phyloP scores from a whole-genome alignment of 2,888 invertebrate genomes.

The Slavum lentiscoides region DNA sequence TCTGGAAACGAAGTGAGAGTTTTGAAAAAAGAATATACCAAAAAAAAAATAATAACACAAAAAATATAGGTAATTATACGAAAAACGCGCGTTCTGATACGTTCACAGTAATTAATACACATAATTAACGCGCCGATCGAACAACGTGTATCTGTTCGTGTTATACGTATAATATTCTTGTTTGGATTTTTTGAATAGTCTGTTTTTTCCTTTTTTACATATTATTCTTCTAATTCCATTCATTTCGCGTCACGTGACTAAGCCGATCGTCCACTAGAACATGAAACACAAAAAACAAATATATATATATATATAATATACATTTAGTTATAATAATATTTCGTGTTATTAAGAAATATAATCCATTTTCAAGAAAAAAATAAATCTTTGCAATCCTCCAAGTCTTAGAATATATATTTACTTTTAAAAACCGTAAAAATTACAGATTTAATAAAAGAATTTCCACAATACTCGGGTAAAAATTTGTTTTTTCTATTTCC shows the following conservation, averaged over 20 bases:
- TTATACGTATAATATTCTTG: background rate
- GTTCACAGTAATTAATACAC: constrained; percentile 22
- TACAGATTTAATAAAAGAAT: no score
- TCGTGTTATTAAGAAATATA: no score
- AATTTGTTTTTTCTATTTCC: no score
- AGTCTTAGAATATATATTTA: no score
- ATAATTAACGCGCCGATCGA: constrained; percentile 22
- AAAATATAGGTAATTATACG: background rate
- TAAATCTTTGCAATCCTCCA: no score
- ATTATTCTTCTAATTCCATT: background rate
- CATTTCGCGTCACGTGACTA: background rate
- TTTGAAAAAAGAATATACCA: constrained; percentile 50
- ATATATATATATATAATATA: no score
- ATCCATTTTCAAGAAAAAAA: no score
- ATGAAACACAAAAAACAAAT: background rate
- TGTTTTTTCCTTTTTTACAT: background rate
- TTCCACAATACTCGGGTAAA: no score
- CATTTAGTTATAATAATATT: background rate
- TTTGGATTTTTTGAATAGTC: background rate
- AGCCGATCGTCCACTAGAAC: constrained; percentile 35
- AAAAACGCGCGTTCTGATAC: background rate
- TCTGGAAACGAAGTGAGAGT: background rate
- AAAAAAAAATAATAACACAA: constrained; percentile 22
- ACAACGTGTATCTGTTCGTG: background rate
- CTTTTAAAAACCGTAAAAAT: no score